Evolutionary conservation across 2,113 vertebrate species (phyloP), one percentile per base, ranked within the genome.

Genomic region (Myotis brandtii): DNA sequence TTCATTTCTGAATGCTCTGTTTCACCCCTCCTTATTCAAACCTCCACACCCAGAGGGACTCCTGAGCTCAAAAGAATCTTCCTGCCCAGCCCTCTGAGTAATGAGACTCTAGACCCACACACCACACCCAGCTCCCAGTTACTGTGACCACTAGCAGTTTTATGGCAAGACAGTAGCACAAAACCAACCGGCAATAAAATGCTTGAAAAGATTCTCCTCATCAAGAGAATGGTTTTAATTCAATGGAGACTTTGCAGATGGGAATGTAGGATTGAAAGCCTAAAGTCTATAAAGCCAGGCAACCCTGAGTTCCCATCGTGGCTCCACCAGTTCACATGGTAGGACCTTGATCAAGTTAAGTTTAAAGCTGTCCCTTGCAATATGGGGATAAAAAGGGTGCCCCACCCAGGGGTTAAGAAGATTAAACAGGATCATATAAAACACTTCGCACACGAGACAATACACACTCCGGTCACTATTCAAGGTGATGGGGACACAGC

Each of bases 1-100:
- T 67, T 85, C 62, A 72, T 16, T 91, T 72, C 70, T 85, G 21
- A 84, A 67, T 62, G 46, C 10, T 85, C 40, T 93, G 27, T 72
- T 32, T 52, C 11, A 62, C 12, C 8, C 18, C 25, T 77, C 43
- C 59, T 93, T 95, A 70, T 34, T 66, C 59, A 93, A 92, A 82
- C 66, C 3, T 85, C 87, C 93, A 89, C 93, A 91, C 83, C 86
- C 83, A 93, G n/a, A 18, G 0, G 34, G 20, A 56, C 64, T 75
- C 18, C 37, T 40, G n/a, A 30, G 25, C 34, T 93, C 64, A 69
- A 75, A 84, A 54, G 54, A 18, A 9, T 23, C 62, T 75, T 46
- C 32, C 12, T 54, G 40, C 86, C 82, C 37, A 73, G 72, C 23
- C 34, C 40, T 93, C 50, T 85, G 72, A 85, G 34, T 85, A 80